Evolutionary conservation across 2,888 invertebrate species (phyloP), one percentile per base, ranked within the genome.

Genomic region (Apotomis capreana): DNA sequence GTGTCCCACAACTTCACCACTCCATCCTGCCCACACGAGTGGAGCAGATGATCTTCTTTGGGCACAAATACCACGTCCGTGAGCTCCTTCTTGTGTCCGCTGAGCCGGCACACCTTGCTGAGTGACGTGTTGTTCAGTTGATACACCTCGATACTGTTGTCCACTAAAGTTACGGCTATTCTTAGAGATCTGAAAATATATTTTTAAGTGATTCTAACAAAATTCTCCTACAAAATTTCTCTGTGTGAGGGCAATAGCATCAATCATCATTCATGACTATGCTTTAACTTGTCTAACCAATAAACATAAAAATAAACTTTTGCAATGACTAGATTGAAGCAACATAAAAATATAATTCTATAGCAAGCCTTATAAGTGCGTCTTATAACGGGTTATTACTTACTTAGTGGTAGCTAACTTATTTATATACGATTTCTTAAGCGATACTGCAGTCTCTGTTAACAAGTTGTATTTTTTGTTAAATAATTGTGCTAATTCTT

Each of bases 1-100:
- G 95, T 89, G 83, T 96, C 96, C 94, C 95, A 96, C 65, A 95
- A 81, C 78, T 94, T 94, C 46, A 96, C 88, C 36, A 84, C 77
- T 0, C 95, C 95, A 82, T 95, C 94, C 58, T 87, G 86, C 0
- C 94, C 94, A 0, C 94, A 92, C 0, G 94, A 94, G 80, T 95
- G 96, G 36, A 96, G 77, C 59, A 95, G 85, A 81, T 95, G 88
- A 65, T 93, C 94, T 67, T 95, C 94, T 15, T 86, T 89, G 0
- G 92, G 92, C 79, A 94, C 94, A 81, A 95, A 95, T 76, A 94
- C 94, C 8, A 95, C 87, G 67, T 95, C 95, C 0, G 94, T 90
- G 6, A 95, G 84, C 3, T 87, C 80, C 60, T 94, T 89, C 55
- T 84, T 78, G 79, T 94, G 94, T 0, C 94, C 89, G 70, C 89